A percentile compares a stretch with the other conserved stretches of the same genome.
Evolutionary conservation across 2,888 invertebrate species (phyloP).

Genomic region (Neria commutata): DNA sequence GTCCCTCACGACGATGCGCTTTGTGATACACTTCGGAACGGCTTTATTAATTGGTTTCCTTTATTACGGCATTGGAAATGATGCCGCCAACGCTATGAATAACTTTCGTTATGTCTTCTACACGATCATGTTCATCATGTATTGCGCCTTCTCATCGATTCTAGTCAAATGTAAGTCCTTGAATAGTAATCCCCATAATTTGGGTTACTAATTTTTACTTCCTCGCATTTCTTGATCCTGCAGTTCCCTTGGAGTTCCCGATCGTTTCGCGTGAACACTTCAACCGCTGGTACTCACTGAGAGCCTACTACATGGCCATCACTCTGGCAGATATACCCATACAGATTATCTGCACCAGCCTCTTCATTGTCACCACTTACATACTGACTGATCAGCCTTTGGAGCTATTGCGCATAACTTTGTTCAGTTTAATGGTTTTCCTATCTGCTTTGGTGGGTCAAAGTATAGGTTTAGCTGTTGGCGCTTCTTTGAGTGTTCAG

Average conservation of each 20-base stretch:
- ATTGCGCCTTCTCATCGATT: slow-evolving; percentile 90
- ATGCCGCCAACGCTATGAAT: slow-evolving; percentile 80
- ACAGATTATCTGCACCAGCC: slow-evolving; percentile 75
- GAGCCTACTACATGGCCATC: slow-evolving; percentile 81
- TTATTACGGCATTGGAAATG: slow-evolving; percentile 85
- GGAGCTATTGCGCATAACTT: slow-evolving; percentile 73
- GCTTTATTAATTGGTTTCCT: slow-evolving; percentile 82
- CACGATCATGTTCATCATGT: slow-evolving; percentile 92
- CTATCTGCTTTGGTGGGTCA: slow-evolving; percentile 85
- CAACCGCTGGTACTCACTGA: slow-evolving; percentile 88
- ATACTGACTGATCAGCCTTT: slow-evolving; percentile 84
- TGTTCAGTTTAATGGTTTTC: slow-evolving; percentile 75
- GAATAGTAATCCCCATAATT: neutral
- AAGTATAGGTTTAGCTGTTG: slow-evolving; percentile 83
- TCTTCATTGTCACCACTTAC: slow-evolving; percentile 81
- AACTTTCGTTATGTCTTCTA: slow-evolving; percentile 91
- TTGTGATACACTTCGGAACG: slow-evolving; percentile 79
- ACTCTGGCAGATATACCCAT: slow-evolving; percentile 82
- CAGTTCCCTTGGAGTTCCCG: slow-evolving; percentile 85
- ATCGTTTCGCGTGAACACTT: slow-evolving; percentile 83
- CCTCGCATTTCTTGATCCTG: slow-evolving; percentile 9
- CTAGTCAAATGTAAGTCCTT: slow-evolving; percentile 83
- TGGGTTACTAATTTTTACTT: neutral
- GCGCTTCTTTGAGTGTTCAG: slow-evolving; percentile 79
- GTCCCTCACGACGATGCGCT: slow-evolving; percentile 76